These are phyloP conservation scores for Leptarthrus brevirostris DNA, from an alignment of 2,888 invertebrate species.

Conservation along the genomic window DNA sequence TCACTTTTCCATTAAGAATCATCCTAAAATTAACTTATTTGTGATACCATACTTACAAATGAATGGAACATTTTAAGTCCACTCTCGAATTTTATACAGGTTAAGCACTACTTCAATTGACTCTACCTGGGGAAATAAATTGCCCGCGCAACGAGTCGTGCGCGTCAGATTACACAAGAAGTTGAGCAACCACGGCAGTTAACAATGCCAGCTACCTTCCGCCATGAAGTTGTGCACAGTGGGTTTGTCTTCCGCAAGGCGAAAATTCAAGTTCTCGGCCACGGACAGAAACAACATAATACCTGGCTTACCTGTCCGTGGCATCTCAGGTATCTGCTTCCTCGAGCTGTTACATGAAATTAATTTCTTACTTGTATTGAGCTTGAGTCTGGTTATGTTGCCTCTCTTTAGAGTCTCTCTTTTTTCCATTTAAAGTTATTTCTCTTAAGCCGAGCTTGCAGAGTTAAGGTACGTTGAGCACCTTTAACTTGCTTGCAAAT, in stretches of 20 bases:
- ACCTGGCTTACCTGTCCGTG: constrained; percentile 42
- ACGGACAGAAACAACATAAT: constrained; percentile 43
- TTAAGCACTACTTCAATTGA: background rate
- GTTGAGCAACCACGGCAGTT: constrained; percentile 27
- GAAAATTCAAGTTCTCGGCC: constrained; percentile 49
- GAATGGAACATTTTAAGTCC: no score
- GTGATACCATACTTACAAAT: no score
- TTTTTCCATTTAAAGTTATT: background rate
- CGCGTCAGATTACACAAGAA: constrained; percentile 47
- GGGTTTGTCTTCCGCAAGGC: constrained; percentile 36
- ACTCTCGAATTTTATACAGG: no score
- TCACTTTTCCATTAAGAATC: no score
- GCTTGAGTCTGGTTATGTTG: background rate
- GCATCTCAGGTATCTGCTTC: constrained; percentile 46
- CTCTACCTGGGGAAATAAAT: constrained; percentile 39
- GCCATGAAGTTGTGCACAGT: constrained; percentile 32
- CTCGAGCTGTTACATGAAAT: constrained; percentile 12
- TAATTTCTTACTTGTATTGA: background rate
- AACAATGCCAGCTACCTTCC: constrained; percentile 11
- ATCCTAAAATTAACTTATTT: no score
- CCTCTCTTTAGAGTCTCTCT: constrained; percentile 4
- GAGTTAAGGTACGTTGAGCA: background rate
- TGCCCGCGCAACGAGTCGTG: constrained; percentile 34
- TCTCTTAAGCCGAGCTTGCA: constrained; percentile 18
- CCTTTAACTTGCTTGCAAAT: constrained; percentile 57